Conservation (phyloP, 2,113 vertebrate species). For the Sapayoa aenigma region DNA sequence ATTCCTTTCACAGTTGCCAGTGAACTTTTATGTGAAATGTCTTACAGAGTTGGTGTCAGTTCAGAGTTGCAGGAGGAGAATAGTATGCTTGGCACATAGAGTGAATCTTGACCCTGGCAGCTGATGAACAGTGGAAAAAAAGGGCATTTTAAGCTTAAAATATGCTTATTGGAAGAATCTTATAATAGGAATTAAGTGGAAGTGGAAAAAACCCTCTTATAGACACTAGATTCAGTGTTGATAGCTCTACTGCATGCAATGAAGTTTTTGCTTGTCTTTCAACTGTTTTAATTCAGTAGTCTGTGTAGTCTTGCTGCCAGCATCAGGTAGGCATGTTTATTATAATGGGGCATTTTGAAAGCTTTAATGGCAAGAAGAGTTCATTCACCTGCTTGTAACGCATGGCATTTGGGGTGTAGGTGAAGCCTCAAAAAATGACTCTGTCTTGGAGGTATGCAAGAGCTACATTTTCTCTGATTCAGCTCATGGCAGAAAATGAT, state of each 20-base stretch:
- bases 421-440: background rate
- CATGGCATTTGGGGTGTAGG: background rate
- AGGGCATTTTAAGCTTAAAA: background rate
- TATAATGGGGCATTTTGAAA: background rate
- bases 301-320: background rate
- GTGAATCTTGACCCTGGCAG: background rate
- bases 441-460: background rate
- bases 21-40: background rate
- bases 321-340: background rate
- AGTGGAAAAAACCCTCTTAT: background rate
- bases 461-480: background rate
- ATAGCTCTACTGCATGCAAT: background rate
- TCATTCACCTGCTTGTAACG: background rate
- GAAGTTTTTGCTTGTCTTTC: background rate
- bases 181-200: background rate
- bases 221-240: background rate
- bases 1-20: fast-evolving
- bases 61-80: background rate
- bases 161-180: background rate
- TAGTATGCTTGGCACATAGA: background rate
- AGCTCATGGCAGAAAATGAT: background rate
- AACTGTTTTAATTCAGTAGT: background rate
- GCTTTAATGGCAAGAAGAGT: background rate
- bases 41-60: background rate
- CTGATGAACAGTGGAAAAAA: background rate